phyloP scores from a whole-genome alignment of 2,888 invertebrate species.

The Gymnocheta viridis region DNA sequence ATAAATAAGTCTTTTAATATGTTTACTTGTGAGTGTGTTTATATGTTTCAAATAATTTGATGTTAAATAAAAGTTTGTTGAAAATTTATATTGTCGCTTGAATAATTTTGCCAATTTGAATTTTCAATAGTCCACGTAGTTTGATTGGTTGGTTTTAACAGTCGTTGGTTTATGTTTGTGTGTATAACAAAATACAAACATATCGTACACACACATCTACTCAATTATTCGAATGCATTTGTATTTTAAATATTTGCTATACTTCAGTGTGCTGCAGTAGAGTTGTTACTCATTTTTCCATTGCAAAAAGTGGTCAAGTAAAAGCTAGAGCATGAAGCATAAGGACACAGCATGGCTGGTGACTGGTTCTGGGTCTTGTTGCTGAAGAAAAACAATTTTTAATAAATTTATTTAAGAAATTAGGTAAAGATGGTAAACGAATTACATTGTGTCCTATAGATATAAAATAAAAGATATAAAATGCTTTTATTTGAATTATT shows the following conservation, averaged over 20 bases:
- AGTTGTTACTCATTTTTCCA: constrained; percentile 58
- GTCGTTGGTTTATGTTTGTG: constrained; percentile 32
- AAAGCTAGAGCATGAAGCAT: constrained; percentile 11
- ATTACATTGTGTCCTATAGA: not conserved
- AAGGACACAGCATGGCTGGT: constrained; percentile 7
- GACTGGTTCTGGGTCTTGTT: constrained; percentile 40
- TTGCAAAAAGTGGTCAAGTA: constrained; percentile 52
- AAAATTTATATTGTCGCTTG: constrained; percentile 70
- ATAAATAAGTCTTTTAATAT: not conserved
- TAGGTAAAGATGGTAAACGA: not conserved
- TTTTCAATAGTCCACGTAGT: constrained; percentile 65
- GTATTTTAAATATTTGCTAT: constrained; percentile 36
- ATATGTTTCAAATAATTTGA: constrained; percentile 50
- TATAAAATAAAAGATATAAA: not conserved
- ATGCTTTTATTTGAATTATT: no score
- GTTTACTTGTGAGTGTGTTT: not conserved
- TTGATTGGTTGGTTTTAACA: constrained; percentile 55
- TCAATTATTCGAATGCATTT: constrained; percentile 15
- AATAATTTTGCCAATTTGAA: constrained; percentile 71
- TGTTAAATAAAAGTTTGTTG: constrained; percentile 68
- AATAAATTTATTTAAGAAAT: constrained; percentile 28
- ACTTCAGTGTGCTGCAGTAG: constrained; percentile 20
- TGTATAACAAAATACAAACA: not conserved
- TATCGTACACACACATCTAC: not conserved
- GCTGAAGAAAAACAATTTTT: constrained; percentile 43